Evolutionary conservation across 1,140 invertebrate genomes (phyloP).

Genomic region (Tenebrio molitor): DNA sequence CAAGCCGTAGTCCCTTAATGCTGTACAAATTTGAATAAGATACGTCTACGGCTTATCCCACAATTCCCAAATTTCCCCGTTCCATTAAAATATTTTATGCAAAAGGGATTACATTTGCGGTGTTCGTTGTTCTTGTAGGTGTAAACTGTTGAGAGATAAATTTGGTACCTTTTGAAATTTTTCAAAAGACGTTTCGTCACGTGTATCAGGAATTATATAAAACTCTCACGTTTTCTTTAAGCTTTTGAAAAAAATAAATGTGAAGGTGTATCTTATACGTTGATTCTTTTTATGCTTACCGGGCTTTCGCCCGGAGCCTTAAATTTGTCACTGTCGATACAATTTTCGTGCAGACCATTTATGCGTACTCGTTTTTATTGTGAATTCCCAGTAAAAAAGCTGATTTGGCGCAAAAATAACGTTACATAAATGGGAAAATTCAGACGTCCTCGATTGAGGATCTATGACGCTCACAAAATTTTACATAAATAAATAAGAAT

Average conservation of each 20-base stretch:
- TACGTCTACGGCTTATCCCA: too few relatives aligned
- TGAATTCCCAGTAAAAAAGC: conserved; percentile 2
- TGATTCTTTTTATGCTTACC: conserved; percentile 23
- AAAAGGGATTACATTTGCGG: too few relatives aligned
- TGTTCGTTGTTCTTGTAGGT: too few relatives aligned
- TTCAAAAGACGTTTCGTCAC: too few relatives aligned
- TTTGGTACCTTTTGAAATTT: too few relatives aligned
- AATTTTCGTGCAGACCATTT: conserved; percentile 25
- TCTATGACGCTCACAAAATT: too few relatives aligned
- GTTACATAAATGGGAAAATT: background rate
- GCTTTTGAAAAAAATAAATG: background rate
- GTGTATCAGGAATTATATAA: conserved; percentile 2
- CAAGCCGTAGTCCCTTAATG: background rate
- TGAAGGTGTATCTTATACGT: conserved; percentile 3
- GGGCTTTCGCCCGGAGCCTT: conserved; percentile 10
- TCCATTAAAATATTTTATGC: too few relatives aligned
- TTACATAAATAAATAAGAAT: too few relatives aligned
- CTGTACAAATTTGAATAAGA: too few relatives aligned
- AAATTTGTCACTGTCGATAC: conserved; percentile 35
- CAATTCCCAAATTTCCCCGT: too few relatives aligned
- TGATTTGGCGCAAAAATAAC: conserved; percentile 3
- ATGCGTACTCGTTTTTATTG: conserved; percentile 17
- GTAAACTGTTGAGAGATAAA: too few relatives aligned
- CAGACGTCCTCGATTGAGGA: too few relatives aligned
- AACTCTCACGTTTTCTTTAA: background rate